phyloP scores from a whole-genome alignment of 92 coral and sea anemone genomes.

The Muricea muricata region DNA sequence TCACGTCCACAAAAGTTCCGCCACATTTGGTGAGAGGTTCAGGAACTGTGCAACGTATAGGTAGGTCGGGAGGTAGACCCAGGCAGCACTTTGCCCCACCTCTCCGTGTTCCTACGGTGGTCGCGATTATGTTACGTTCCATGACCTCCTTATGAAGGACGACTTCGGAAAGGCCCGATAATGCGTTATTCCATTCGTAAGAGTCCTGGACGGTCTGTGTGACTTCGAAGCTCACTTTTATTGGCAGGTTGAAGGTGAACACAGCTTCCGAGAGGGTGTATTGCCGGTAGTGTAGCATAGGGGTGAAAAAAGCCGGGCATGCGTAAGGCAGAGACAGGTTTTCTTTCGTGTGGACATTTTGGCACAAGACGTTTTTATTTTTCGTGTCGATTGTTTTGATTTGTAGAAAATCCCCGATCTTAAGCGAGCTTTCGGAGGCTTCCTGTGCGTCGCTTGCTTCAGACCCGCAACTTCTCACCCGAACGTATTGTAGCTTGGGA shows the following conservation, averaged over 20 bases:
- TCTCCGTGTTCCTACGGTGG: background rate
- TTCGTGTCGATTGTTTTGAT: background rate
- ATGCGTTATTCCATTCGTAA: background rate
- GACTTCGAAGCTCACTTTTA: background rate
- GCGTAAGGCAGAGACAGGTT: background rate
- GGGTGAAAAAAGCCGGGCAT: background rate
- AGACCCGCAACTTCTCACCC: background rate
- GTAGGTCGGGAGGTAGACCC: conserved; percentile 11
- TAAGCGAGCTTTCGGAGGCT: background rate
- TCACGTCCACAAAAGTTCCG: background rate
- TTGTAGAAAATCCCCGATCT: background rate
- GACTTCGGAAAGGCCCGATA: background rate
- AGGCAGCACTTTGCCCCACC: background rate
- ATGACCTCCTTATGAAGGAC: background rate
- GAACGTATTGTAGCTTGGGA: background rate
- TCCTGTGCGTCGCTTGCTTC: background rate
- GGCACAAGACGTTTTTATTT: background rate
- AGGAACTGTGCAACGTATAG: background rate
- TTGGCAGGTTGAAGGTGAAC: background rate
- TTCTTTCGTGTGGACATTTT: background rate
- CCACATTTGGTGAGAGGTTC: background rate
- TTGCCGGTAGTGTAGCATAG: background rate
- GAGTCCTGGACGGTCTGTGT: background rate
- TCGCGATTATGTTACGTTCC: background rate
- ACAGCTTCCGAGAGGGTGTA: background rate